Conservation (phyloP, 1,140 invertebrate genomes). For the roundworm (Caenorhabditis elegans) region DNA sequence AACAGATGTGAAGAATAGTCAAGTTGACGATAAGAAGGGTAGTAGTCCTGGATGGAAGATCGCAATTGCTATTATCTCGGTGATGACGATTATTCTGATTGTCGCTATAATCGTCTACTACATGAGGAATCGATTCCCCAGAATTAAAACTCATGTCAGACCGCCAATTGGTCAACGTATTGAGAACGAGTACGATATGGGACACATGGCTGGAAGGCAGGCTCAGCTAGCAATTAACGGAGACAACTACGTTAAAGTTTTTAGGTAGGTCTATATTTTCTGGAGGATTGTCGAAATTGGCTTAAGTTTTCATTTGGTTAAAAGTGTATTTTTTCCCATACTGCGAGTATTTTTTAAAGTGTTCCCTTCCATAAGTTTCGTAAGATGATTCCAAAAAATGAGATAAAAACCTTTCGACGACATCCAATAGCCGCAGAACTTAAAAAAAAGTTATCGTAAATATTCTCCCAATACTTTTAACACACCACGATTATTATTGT, state of each 20-base stretch:
- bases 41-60: constrained; percentile 3
- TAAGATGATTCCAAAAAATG: no score
- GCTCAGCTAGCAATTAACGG: neutral
- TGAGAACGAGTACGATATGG: neutral
- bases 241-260: neutral
- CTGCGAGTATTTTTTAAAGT: no score
- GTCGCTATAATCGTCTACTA: neutral
- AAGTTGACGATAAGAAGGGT: neutral
- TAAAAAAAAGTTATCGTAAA: no score
- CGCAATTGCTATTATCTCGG: neutral
- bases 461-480: no score
- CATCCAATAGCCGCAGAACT: no score
- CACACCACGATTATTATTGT: no score
- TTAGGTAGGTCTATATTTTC: neutral
- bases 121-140: constrained; percentile 4
- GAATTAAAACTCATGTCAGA: neutral
- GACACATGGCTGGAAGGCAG: neutral
- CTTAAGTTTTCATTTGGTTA: no score
- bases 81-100: neutral
- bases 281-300: no score
- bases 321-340: no score
- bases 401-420: no score
- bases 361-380: no score
- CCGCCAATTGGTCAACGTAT: neutral
- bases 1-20: neutral